Percentiles rank a stretch among this genome's conserved stretches.
phyloP scores from a whole-genome alignment of 2,888 invertebrate genomes.

The Dicroscelio sp. region DNA sequence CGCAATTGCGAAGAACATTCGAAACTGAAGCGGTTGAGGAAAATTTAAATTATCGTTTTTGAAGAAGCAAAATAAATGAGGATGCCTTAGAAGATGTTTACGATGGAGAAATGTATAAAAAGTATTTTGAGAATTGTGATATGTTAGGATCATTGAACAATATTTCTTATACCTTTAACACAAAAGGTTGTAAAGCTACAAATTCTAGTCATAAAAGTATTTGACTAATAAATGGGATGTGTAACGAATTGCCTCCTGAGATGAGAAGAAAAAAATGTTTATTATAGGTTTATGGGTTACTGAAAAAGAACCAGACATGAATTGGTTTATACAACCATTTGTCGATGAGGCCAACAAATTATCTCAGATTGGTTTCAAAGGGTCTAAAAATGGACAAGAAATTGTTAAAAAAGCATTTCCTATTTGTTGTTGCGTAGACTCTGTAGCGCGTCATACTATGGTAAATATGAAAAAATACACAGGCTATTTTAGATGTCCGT shows the following conservation, averaged over 20 bases:
- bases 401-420: conserved; percentile 67
- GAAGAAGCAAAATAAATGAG: background rate
- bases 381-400: conserved; percentile 39
- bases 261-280: conserved; percentile 62
- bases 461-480: conserved; percentile 77
- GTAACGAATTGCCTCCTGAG: conserved; percentile 74
- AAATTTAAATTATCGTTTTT: too few species aligned
- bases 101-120: conserved; percentile 55
- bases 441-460: conserved; percentile 51
- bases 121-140: background rate
- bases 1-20: too few species aligned
- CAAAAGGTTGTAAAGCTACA: conserved; percentile 65
- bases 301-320: too few species aligned
- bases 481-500: conserved; percentile 69
- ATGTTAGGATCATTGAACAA: conserved; percentile 14
- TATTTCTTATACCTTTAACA: conserved; percentile 70
- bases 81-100: conserved; percentile 59
- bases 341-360: conserved; percentile 69
- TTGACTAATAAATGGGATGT: conserved; percentile 68
- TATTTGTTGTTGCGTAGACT: conserved; percentile 53
- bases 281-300: conserved; percentile 72
- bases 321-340: conserved; percentile 61
- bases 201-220: conserved; percentile 50
- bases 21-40: too few species aligned
- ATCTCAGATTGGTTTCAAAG: conserved; percentile 62